phyloP scores from a whole-genome alignment of 2,888 invertebrate genomes.

The Oxystoma pomonae region DNA sequence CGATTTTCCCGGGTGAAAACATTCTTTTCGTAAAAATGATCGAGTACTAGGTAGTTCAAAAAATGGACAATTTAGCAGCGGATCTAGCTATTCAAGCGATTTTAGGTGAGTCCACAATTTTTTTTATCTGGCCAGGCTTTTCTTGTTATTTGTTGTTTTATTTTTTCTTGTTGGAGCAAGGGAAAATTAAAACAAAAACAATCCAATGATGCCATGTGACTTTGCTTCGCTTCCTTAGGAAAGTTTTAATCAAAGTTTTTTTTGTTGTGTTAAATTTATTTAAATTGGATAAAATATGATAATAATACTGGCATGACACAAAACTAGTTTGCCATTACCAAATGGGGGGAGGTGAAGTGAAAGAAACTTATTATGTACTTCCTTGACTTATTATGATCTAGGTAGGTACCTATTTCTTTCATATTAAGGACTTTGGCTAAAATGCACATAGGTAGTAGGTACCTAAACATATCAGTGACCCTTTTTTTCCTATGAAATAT shows the following conservation, averaged over 20 bases:
- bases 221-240: no score
- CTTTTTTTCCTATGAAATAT: no score
- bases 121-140: background rate
- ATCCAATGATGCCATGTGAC: no score
- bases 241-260: background rate
- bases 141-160: background rate
- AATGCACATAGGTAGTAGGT: no score
- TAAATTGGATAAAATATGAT: background rate
- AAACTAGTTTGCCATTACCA: background rate
- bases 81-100: background rate
- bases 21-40: background rate
- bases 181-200: background rate
- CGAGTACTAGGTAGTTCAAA: background rate
- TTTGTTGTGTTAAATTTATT: background rate
- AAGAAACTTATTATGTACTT: background rate
- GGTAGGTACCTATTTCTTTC: background rate
- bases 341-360: background rate
- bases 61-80: background rate
- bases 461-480: no score
- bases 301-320: background rate
- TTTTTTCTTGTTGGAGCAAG: background rate
- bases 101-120: background rate
- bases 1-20: background rate
- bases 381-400: background rate
- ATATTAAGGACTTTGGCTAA: background rate